A percentile compares a stretch with the other conserved stretches of the same genome.
Evolutionary conservation across 2,113 vertebrate species (phyloP).

Genomic region (Psittacara wagleri): DNA sequence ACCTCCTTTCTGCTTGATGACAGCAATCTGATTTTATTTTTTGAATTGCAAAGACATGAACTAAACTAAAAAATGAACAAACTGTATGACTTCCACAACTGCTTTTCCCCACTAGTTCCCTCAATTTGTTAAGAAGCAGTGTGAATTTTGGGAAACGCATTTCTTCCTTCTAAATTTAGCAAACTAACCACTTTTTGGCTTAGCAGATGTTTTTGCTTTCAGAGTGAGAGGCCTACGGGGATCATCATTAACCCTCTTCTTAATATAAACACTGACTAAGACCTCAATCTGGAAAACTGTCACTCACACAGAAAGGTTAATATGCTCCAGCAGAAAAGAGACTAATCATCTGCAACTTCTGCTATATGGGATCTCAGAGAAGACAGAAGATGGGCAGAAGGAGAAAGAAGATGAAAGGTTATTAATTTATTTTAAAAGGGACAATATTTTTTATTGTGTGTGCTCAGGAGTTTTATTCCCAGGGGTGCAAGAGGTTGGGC

Average conservation of each 20-base stretch:
- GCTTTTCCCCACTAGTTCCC: not conserved
- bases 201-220: constrained; percentile 64
- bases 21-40: not conserved
- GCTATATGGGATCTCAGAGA: not conserved
- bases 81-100: not conserved
- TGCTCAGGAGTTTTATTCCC: not conserved
- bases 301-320: constrained; percentile 47
- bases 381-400: not conserved
- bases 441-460: not conserved
- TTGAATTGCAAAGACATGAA: not conserved
- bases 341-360: not conserved
- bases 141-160: constrained; percentile 50
- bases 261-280: constrained; percentile 51
- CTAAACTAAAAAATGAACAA: not conserved
- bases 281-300: constrained; percentile 37
- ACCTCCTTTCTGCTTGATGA: not conserved
- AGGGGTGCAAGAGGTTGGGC: not conserved
- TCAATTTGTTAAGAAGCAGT: constrained; percentile 12
- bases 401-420: not conserved
- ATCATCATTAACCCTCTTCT: constrained; percentile 60
- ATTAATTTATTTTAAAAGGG: not conserved
- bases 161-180: constrained; percentile 55
- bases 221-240: not conserved
- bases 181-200: constrained; percentile 58
- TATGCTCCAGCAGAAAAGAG: constrained; percentile 10